Conservation (phyloP, 2,113 vertebrate species). For the Centropus bengalensis region DNA sequence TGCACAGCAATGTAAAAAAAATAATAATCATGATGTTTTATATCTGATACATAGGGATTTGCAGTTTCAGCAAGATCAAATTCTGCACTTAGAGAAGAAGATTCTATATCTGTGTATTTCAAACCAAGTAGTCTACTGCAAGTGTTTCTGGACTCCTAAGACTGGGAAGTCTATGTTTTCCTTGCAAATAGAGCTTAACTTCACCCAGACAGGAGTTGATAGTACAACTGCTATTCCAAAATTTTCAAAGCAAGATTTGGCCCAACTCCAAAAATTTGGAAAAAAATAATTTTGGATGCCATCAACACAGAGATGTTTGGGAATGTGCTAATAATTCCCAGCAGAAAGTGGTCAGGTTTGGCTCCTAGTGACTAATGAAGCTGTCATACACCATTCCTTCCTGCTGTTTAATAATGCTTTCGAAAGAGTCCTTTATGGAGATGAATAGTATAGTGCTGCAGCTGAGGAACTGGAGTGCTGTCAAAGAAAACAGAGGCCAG, state of each 20-base stretch:
- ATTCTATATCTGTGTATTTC: neutral
- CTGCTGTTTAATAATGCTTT: conserved; percentile 76
- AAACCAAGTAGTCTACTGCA: neutral
- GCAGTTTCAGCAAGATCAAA: neutral
- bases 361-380: conserved; percentile 77
- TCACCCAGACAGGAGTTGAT: neutral
- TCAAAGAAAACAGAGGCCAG: conserved; percentile 71
- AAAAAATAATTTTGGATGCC: neutral
- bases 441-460: conserved; percentile 66
- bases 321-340: conserved; percentile 75
- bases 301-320: conserved; percentile 54
- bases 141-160: neutral
- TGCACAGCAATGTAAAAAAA: neutral
- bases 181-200: neutral
- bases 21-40: neutral
- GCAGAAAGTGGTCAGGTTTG: conserved; percentile 73
- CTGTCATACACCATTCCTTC: conserved; percentile 73
- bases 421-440: conserved; percentile 73
- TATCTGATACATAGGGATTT: neutral
- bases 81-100: neutral
- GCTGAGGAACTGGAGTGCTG: conserved; percentile 68
- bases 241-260: conserved; percentile 20
- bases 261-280: neutral
- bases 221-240: neutral
- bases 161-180: neutral